Evolutionary conservation across 53 echinoderm and acorn worm species (phyloP).

Genomic region (Glandiceps talaboti): DNA sequence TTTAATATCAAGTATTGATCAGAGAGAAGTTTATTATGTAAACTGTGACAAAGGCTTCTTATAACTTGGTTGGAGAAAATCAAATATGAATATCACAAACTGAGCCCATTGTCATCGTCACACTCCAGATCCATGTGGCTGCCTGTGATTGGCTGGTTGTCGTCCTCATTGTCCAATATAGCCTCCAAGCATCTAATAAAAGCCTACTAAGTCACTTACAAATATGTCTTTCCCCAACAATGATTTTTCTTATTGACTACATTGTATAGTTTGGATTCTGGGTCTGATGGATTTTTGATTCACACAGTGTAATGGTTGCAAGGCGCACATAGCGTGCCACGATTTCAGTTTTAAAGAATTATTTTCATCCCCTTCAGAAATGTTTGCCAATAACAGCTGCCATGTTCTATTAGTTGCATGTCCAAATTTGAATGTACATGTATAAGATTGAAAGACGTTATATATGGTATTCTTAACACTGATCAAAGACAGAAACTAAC

Average conservation of each 20-base stretch:
- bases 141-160: not conserved
- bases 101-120: not conserved
- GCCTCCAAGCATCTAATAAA: not conserved
- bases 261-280: not conserved
- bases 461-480: too few species aligned
- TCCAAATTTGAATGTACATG: too few species aligned
- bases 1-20: not conserved
- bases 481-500: too few species aligned
- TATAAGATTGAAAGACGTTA: too few species aligned
- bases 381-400: too few species aligned
- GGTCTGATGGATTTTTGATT: not conserved
- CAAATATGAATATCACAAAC: not conserved
- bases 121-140: not conserved
- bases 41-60: not conserved
- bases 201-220: not conserved
- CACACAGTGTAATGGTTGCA: too few species aligned
- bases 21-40: not conserved
- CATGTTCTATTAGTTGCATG: too few species aligned
- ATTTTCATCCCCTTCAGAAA: too few species aligned
- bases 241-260: not conserved
- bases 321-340: too few species aligned
- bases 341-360: too few species aligned
- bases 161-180: not conserved
- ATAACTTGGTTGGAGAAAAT: not conserved
- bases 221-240: not conserved